Base-by-base conservation (phyloP, 1,140 invertebrate genomes). In the Brachionus paranguensis region DNA sequence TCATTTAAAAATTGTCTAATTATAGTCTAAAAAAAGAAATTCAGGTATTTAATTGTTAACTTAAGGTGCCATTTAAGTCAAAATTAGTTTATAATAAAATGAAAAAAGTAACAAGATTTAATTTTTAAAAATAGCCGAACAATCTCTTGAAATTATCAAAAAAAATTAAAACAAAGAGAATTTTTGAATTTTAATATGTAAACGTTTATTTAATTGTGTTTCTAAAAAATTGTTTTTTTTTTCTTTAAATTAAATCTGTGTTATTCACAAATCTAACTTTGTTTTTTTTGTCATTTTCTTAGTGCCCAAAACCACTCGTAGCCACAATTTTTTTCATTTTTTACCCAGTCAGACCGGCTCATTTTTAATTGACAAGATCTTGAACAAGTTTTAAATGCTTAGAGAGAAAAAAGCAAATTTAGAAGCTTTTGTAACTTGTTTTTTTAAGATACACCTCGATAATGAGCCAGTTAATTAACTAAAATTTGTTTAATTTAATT, bases 201-300 rank as follows among this genome's bases (percentile, higher is more conserved):
- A 72, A 72, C 33, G 68, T 72, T 72, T 72, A n/a, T 72, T 72
- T 72, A 43, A 72, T 72, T 72, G 29, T 72, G 29, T 72, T 43
- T 72, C 17, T 43, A 43, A 45, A 43, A 70, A 70, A 70, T 37
- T 70, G 33, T 70, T 12, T 33, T 41, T 72, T 24, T 72, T 72
- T 72, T 41, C 17, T 72, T 43, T 20, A 41, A 43, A 20, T 41
- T 43, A 20, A 43, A 43, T 72, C 37, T 60, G 6, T 8, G 10
- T 72, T 72, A 72, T 72, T 72, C 68, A 72, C 68, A 72, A 72
- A 72, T 72, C 68, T 72, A 72, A 72, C 68, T 72, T 43, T 72
- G 68, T 72, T 72, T 72, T 70, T 43, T 72, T 72, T 43, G 33
- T 43, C 33, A 41, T 20, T 72, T 72, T 72, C 41, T 72, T 43